Base-by-base conservation (phyloP, 1,140 invertebrate species). In the Tetragnatha versicolor region DNA sequence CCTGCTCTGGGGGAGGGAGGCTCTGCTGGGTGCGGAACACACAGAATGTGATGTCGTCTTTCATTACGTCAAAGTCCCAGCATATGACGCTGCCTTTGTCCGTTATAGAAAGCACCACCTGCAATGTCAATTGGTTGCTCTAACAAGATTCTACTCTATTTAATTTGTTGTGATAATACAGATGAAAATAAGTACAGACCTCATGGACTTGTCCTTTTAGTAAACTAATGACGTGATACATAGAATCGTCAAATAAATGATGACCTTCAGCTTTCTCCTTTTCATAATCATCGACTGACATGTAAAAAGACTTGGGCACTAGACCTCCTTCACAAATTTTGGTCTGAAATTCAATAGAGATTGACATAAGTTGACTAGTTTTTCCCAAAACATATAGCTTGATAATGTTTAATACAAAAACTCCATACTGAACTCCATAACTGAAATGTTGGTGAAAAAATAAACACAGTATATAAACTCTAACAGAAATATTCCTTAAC, bases 11-110 rank as follows among this genome's bases (percentile, higher is more conserved):
- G 20, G 72, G 66, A 3, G 81, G 80, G 17, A 76, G 49, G n/a
- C 66, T 45, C 37, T 81, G 65, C 22, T 61, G 25, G 39, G 80
- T 79, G 29, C 90, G 88, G 82, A 93, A 90, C n/a, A 98, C 91
- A 31, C 92, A 91, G 87, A 97, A 98, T 75, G 91, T 89, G 80
- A 97, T 90, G 85, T 96, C 93, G 82, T 94, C 93, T 55, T 94
- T 91, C 85, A 97, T 89, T 9, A 98, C 93, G 88, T 98, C 96
- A 89, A 98, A 98, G 86, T 98, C 96, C 96, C 96, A 98, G 20
- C 95, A 98, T 14, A 98, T 89, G 66, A 98, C 94, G 84, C 92
- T 93, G 63, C 94, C 93, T 47, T 91, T 90, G 86, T 96, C 94
- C 49, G 91, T 89, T 78, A 94, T 94, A 55, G 89, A 87, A 42